Base-by-base conservation (phyloP, 2,113 vertebrate genomes). In the Arenaria interpres region DNA sequence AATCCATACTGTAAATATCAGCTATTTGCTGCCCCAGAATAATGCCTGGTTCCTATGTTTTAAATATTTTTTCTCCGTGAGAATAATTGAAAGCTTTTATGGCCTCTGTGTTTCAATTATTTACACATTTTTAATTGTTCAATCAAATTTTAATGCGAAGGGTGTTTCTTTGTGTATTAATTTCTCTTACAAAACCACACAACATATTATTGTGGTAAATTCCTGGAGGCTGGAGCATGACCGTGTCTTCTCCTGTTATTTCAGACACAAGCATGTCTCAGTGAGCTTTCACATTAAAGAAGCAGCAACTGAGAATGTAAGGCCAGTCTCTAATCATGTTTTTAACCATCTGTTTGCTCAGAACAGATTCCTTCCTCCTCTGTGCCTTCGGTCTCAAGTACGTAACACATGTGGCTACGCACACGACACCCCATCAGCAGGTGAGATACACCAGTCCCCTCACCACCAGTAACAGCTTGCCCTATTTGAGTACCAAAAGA, bases 1-100 rank as follows among this genome's bases (percentile, higher is more conserved):
- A 83, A 95, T 80, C 92, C 82, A 39, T 74, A 86, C 59, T 66
- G 73, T 57, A 94, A 90, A 92, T 67, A 95, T 51, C 90, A 91
- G 72, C 87, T 75, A 95, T 82, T 92, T 89, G 54, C 37, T 48
- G 72, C 35, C 51, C 57, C 54, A 60, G 33, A 77, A 67, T 33
- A 64, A 57, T n/a, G 9, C 32, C 48, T 32, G 76, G 59, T 88
- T 68, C 64, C 39, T 72, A 82, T 6, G 6, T 60, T 93, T 97
- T 63, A 72, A 37, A 62, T 15, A 45, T 45, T 60, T 91, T 94
- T 96, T 45, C 64, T 94, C 48, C 43, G 37, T 60, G 50, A 81
- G 11, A 78, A 71, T 56, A 80, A 37, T 10, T 75, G 43, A 86
- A 90, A 93, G 78, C 72, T 83, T 93, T 82, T 53, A 48, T 33